Evolutionary conservation across 1,140 invertebrate species (phyloP).

Genomic region (Lysiphlebus fabarum): DNA sequence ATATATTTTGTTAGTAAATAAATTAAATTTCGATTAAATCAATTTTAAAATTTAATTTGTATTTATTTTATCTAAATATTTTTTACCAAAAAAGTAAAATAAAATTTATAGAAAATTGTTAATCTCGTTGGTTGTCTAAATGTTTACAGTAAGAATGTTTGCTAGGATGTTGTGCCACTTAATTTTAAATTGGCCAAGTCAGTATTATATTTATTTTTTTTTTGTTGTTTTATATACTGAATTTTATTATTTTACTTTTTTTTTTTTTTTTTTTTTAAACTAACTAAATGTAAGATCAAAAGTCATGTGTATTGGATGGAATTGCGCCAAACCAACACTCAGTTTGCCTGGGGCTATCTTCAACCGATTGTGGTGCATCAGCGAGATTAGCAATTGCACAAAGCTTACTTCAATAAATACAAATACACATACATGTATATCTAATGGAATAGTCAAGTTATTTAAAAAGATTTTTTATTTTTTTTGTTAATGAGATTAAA

Average conservation of each 20-base stretch:
- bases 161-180: constrained; percentile 16
- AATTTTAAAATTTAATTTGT: background rate
- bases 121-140: too few species aligned
- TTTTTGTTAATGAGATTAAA: too few species aligned
- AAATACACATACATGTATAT: too few species aligned
- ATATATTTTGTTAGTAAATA: constrained; percentile 1
- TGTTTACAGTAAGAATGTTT: constrained; percentile 1
- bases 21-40: too few species aligned
- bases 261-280: too few species aligned
- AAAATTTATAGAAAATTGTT: background rate
- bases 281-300: too few species aligned
- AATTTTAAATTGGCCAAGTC: constrained; percentile 23
- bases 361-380: constrained; percentile 20
- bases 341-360: background rate
- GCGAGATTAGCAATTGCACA: constrained; percentile 30
- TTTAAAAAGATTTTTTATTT: too few species aligned
- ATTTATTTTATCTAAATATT: background rate
- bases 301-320: constrained; percentile 15
- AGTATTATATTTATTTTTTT: background rate
- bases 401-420: constrained; percentile 19
- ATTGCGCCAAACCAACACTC: constrained; percentile 8
- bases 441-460: too few species aligned
- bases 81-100: background rate
- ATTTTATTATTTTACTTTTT: too few species aligned
- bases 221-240: too few species aligned